Percentiles rank a stretch among this genome's conserved stretches.
Evolutionary conservation across 2,888 invertebrate genomes (phyloP).

Genomic region (Lycia hirtaria): DNA sequence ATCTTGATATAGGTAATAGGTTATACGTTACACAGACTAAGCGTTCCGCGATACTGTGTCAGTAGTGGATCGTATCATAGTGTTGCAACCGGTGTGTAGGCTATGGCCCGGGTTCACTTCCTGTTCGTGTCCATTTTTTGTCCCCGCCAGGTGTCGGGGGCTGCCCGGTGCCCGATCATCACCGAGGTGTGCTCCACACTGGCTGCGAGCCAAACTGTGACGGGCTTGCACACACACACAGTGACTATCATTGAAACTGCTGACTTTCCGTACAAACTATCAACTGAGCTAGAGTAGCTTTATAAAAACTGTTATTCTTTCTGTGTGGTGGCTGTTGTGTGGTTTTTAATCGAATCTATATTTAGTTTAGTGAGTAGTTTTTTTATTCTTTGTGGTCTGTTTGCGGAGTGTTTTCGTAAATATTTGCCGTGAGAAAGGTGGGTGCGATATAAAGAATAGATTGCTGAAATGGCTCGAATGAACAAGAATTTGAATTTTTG

Average conservation of each 20-base stretch:
- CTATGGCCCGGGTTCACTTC: conserved; percentile 25
- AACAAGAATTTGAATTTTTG: no score
- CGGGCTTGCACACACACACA: background rate
- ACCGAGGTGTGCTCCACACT: conserved; percentile 7
- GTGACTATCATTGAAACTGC: background rate
- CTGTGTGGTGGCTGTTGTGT: conserved; percentile 20
- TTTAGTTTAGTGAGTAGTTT: conserved; percentile 25
- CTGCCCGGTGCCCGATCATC: conserved; percentile 21
- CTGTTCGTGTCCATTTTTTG: conserved; percentile 39
- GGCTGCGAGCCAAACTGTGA: background rate
- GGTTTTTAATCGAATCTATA: conserved; percentile 26
- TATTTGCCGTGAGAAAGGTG: conserved; percentile 28
- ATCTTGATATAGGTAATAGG: no score
- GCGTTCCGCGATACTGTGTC: no score
- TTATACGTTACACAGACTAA: no score
- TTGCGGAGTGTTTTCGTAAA: conserved; percentile 18
- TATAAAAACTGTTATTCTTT: background rate
- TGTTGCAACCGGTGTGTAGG: conserved; percentile 1
- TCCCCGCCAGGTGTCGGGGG: conserved; percentile 45
- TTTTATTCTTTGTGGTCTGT: conserved; percentile 10
- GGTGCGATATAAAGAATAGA: conserved; percentile 1
- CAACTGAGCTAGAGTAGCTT: background rate
- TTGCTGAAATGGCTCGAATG: background rate
- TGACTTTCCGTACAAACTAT: background rate
- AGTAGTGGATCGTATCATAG: no score